These are phyloP conservation scores for Bombus soroeensis DNA, from an alignment of 1,140 invertebrate species.

Conservation along the genomic window DNA sequence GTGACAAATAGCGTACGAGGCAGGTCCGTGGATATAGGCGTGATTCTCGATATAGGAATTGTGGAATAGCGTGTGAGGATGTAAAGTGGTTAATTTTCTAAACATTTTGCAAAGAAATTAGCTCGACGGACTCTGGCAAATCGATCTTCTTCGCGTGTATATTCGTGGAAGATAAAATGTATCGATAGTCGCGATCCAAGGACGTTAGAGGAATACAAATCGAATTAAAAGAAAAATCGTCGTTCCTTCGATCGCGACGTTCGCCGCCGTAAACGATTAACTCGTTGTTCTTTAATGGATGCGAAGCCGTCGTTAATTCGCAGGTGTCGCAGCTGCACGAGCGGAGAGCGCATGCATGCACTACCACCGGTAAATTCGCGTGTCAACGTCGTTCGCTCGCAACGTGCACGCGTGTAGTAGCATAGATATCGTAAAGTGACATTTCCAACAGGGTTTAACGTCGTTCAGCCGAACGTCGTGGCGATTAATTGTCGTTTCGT, in stretches of 20 bases:
- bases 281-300: neutral
- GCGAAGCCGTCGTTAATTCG: conserved; percentile 35
- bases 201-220: neutral
- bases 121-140: no score
- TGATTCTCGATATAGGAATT: neutral
- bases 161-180: no score
- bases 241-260: neutral
- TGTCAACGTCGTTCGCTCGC: conserved; percentile 1
- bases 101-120: neutral
- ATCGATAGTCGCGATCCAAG: neutral
- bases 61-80: neutral
- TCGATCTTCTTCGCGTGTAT: no score
- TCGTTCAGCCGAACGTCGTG: neutral
- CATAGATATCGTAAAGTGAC: conserved; percentile 11
- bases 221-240: neutral
- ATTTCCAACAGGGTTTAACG: conserved; percentile 5
- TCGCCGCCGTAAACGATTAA: neutral
- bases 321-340: conserved; percentile 72
- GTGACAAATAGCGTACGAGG: neutral
- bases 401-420: neutral
- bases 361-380: neutral
- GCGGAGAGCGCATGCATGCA: neutral
- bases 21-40: neutral
- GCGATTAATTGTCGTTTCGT: neutral
- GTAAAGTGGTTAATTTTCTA: neutral